These are phyloP conservation scores for Microcebus murinus DNA, from an alignment of 2,113 vertebrate genomes.

Conservation along the genomic window DNA sequence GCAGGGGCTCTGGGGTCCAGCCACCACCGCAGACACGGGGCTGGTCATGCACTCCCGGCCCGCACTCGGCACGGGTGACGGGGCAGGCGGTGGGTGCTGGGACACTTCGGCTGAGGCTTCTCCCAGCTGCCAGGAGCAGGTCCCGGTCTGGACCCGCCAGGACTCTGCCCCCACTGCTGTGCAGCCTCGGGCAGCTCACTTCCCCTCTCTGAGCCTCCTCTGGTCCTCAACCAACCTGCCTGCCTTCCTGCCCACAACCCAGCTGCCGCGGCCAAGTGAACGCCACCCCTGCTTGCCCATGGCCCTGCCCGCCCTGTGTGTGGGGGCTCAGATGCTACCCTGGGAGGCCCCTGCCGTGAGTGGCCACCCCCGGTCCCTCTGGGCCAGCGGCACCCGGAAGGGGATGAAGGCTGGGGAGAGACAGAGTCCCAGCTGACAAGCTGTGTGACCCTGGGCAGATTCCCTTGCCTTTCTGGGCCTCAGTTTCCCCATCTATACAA, in stretches of 20 bases:
- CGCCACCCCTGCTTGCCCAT: neutral
- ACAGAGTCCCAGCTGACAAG: neutral
- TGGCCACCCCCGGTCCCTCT: neutral
- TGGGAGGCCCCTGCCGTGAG: neutral
- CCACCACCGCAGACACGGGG: rapidly evolving
- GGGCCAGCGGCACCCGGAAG: rapidly evolving
- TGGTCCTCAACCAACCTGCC: neutral
- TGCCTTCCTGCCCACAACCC: neutral
- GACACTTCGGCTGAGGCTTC: neutral
- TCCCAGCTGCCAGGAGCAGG: neutral
- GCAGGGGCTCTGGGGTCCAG: neutral
- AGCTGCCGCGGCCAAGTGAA: neutral
- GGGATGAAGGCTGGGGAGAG: neutral
- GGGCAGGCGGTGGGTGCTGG: neutral
- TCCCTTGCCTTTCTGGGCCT: neutral
- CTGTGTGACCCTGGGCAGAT: constrained; percentile 56
- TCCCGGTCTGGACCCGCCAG: neutral
- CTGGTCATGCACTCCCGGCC: neutral
- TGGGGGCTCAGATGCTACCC: neutral
- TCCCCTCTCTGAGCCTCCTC: neutral
- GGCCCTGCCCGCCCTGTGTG: neutral
- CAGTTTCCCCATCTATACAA: neutral
- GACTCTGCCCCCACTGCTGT: neutral
- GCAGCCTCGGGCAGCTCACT: neutral
- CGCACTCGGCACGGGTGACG: neutral